Conservation (phyloP, 2,888 invertebrate species). For the Drosophila helvetica region DNA sequence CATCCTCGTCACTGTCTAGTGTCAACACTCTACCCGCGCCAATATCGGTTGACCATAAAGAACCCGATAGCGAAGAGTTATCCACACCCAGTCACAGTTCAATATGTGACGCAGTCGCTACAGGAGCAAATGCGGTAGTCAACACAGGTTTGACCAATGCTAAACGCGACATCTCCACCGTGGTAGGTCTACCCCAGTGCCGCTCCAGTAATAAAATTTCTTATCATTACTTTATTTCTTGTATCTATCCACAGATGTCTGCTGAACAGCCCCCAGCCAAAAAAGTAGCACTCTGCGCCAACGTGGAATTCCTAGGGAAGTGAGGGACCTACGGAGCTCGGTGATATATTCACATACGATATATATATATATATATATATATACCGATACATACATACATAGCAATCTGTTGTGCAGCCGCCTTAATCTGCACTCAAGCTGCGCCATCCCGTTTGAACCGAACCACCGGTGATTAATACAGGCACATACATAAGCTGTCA, state of each 20-base stretch:
- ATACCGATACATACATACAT: constrained; percentile 11
- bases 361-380: constrained; percentile 15
- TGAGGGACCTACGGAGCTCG: constrained; percentile 21
- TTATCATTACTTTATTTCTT: neutral
- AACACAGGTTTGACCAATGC: constrained; percentile 25
- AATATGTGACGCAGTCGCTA: neutral
- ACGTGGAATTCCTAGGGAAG: constrained; percentile 55
- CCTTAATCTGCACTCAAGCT: neutral
- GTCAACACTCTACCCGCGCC: constrained; percentile 31
- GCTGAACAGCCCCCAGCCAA: constrained; percentile 63
- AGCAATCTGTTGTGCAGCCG: constrained; percentile 9
- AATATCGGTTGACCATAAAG: constrained; percentile 48
- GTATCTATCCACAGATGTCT: constrained; percentile 31
- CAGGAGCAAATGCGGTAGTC: neutral
- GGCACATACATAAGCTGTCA: neutral
- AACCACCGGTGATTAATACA: neutral
- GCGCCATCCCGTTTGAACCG: neutral
- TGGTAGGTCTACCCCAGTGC: constrained; percentile 11
- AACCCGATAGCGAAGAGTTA: constrained; percentile 46
- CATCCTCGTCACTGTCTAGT: constrained; percentile 28
- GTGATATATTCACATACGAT: constrained; percentile 20
- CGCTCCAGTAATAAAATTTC: too few relatives aligned
- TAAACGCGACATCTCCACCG: constrained; percentile 36
- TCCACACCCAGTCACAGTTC: constrained; percentile 42
- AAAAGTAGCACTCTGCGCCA: constrained; percentile 51